Evolutionary conservation across 2,113 vertebrate species (phyloP).

Genomic region (Elephantulus edwardii): DNA sequence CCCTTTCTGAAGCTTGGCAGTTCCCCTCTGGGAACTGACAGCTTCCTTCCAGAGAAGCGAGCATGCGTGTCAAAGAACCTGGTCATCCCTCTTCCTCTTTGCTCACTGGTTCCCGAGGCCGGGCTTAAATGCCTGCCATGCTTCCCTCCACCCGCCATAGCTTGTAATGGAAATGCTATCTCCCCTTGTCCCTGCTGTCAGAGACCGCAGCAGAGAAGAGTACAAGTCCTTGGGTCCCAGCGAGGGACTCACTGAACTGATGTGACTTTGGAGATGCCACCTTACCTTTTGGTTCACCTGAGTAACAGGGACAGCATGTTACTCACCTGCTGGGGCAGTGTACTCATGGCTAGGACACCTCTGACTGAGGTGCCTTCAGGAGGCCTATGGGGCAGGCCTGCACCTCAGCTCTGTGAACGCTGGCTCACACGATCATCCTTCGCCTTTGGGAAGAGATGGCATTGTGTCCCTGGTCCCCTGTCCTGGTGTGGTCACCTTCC

Average conservation of each 20-base stretch:
- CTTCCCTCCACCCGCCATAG: too few relatives aligned
- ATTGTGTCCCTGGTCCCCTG: neutral
- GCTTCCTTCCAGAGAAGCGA: neutral
- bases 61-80: neutral
- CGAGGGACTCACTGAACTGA: neutral
- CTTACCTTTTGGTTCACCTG: neutral
- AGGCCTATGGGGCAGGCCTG: fast-evolving
- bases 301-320: fast-evolving
- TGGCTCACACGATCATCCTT: too few relatives aligned
- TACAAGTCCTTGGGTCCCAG: too few relatives aligned
- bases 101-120: neutral
- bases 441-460: neutral
- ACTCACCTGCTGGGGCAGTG: neutral
- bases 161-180: neutral
- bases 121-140: neutral
- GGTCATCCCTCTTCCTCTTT: neutral
- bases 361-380: neutral
- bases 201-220: too few relatives aligned
- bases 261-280: neutral
- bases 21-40: neutral
- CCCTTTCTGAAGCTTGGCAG: neutral
- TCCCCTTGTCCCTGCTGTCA: neutral
- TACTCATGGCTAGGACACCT: neutral
- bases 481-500: neutral
- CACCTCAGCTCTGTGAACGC: fast-evolving